Evolutionary conservation across 2,888 invertebrate genomes (phyloP).

Genomic region (Hemistola chrysoprasaria): DNA sequence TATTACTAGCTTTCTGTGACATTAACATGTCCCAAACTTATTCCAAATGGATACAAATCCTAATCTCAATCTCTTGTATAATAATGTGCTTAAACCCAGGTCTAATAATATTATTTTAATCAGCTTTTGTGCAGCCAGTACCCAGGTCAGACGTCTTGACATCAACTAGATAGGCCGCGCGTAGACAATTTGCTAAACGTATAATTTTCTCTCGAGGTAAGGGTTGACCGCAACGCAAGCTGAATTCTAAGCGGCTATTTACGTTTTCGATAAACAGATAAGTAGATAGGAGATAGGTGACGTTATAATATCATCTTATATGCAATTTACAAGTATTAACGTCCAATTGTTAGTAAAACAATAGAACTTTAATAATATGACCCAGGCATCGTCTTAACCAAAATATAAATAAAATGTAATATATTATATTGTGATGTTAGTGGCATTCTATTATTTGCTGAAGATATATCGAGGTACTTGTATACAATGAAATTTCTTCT

Average conservation of each 20-base stretch:
- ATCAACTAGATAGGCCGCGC: constrained; percentile 47
- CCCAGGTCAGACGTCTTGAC: constrained; percentile 52
- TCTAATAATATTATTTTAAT: not conserved
- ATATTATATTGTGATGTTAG: too few species aligned
- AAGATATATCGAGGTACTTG: too few species aligned
- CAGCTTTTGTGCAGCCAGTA: constrained; percentile 39
- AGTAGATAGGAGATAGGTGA: too few species aligned
- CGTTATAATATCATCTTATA: too few species aligned
- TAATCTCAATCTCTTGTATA: not conserved
- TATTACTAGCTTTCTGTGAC: too few species aligned
- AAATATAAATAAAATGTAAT: too few species aligned
- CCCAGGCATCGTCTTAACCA: too few species aligned
- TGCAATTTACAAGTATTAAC: not conserved
- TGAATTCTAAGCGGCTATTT: constrained; percentile 42
- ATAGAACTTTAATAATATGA: not conserved
- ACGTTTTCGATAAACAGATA: constrained; percentile 27
- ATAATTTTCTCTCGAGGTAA: constrained; percentile 62
- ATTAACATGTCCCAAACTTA: too few species aligned
- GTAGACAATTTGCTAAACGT: constrained; percentile 67
- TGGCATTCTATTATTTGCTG: too few species aligned
- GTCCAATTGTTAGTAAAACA: not conserved
- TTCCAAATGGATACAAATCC: too few species aligned
- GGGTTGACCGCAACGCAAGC: constrained; percentile 51
- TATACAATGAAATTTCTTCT: too few species aligned
- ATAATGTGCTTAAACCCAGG: not conserved